Base-by-base conservation (phyloP, 2,888 invertebrate species). In the Dryomyza anilis region DNA sequence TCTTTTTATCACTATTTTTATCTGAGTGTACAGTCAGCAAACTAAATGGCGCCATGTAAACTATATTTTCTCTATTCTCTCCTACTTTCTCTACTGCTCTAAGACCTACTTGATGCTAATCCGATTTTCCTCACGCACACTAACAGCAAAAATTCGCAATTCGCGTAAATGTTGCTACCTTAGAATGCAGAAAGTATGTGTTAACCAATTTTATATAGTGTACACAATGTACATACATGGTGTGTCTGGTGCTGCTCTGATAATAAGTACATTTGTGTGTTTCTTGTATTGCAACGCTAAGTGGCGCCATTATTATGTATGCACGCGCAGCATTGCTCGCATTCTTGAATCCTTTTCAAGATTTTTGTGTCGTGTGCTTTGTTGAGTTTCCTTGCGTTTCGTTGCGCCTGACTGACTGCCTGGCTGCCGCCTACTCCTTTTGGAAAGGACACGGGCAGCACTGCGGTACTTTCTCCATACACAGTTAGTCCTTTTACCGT, bases 291-390 rank as follows among this genome's bases (percentile, higher is more conserved):
- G 58, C 58, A 46, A 27, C 29, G 45, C 58, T 50, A 69, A 69
- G 67, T 67, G 69, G 67, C 69, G 69, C 69, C 67, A 67, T 69
- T 67, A 66, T 60, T 63, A 48, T 63, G 58, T 67, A 66, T 69
- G 67, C 66, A 69, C 64, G 66, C 64, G 30, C 67, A 64, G 52
- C 63, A 67, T 65, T 66, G 60, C 33, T 61, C 57, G 56, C 65
- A 67, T 69, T 66, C 57, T 63, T 33, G 39, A 67, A 64, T 66
- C 64, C 55, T 64, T 62, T 62, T 53, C 58, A 66, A 48, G 39
- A 43, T 63, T 66, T 63, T 43, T 53, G 30, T 50, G 25, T 33
- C 59, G 30, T 39, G 29, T 29, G 63, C 45, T 48, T 39, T 63
- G 46, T n/a, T 60, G 16, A 36, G 45, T 39, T 59, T 53, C 29